These are phyloP conservation scores for Protobothrops flavoviridis DNA, from an alignment of 2,113 vertebrate genomes.

Conservation along the genomic window DNA sequence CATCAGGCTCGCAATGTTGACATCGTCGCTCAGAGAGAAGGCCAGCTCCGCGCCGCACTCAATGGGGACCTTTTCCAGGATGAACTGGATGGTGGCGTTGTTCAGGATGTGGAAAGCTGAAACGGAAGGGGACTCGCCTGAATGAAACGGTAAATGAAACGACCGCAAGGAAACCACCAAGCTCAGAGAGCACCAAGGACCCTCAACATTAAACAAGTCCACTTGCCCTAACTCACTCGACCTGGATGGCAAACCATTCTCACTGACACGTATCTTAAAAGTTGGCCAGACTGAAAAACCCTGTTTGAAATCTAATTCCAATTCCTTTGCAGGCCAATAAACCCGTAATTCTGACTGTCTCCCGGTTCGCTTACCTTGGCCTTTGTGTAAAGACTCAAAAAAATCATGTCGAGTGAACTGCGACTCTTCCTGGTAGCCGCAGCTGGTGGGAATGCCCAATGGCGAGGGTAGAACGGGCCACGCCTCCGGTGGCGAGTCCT, in stretches of 20 bases:
- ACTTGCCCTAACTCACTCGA: no score
- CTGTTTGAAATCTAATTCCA: no score
- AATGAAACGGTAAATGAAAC: no score
- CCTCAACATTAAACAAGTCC: no score
- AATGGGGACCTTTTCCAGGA: conserved; percentile 85
- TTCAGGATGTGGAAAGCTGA: conserved; percentile 96
- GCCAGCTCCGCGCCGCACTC: conserved; percentile 74
- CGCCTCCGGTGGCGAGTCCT: conserved; percentile 51
- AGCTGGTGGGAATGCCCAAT: conserved; percentile 44
- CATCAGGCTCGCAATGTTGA: conserved; percentile 80
- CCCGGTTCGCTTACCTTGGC: conserved; percentile 78
- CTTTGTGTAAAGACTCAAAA: conserved; percentile 87
- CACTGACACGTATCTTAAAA: no score
- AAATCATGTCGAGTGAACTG: conserved; percentile 93
- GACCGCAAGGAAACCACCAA: no score
- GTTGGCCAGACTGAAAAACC: no score
- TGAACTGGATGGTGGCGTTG: conserved; percentile 93
- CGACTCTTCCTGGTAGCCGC: conserved; percentile 76
- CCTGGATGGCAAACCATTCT: no score
- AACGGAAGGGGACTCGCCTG: not conserved
- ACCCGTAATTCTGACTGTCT: not conserved
- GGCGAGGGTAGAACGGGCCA: conserved; percentile 18
- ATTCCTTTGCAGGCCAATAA: not conserved
- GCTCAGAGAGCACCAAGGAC: no score
- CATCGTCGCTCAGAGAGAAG: conserved; percentile 76